These are phyloP conservation scores for Drosophila setifemur DNA, from an alignment of 1,140 invertebrate genomes.

Conservation along the genomic window DNA sequence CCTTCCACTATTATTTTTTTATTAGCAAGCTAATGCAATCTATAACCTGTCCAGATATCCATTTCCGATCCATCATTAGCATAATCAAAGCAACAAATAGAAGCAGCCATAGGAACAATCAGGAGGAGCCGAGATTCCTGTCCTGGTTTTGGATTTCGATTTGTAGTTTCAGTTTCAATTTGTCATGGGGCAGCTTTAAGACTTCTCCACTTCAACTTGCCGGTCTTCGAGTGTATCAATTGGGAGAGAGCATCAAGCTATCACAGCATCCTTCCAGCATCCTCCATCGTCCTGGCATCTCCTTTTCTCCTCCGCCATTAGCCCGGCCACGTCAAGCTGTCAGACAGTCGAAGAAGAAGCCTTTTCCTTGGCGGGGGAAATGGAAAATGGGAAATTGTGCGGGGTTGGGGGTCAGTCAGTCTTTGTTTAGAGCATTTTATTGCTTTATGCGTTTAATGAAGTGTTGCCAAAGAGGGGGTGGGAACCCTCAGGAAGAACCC, in stretches of 20 bases:
- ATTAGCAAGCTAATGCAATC: too few relatives aligned
- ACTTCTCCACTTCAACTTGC: slow-evolving; percentile 9
- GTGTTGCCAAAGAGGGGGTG: slow-evolving; percentile 44
- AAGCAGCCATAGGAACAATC: slow-evolving; percentile 4
- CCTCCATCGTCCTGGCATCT: neutral
- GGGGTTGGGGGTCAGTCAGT: slow-evolving; percentile 1
- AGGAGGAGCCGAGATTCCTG: too few relatives aligned
- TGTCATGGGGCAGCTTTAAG: slow-evolving; percentile 27
- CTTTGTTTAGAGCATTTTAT: slow-evolving; percentile 73
- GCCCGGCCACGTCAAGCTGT: slow-evolving; percentile 66
- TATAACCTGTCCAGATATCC: too few relatives aligned
- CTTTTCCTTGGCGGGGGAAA: slow-evolving; percentile 21
- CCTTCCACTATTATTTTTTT: too few relatives aligned
- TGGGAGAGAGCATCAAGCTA: neutral
- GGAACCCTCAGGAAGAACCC: neutral
- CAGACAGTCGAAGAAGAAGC: slow-evolving; percentile 50
- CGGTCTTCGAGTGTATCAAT: slow-evolving; percentile 11
- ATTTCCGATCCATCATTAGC: neutral
- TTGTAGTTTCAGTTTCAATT: neutral
- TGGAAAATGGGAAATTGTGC: neutral
- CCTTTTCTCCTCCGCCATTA: slow-evolving; percentile 48
- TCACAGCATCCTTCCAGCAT: too few relatives aligned
- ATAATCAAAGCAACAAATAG: slow-evolving; percentile 4
- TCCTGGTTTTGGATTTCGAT: too few relatives aligned
- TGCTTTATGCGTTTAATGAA: slow-evolving; percentile 81